Evolutionary conservation across 2,113 vertebrate species (phyloP).

Genomic region (Peromyscus polionotus): DNA sequence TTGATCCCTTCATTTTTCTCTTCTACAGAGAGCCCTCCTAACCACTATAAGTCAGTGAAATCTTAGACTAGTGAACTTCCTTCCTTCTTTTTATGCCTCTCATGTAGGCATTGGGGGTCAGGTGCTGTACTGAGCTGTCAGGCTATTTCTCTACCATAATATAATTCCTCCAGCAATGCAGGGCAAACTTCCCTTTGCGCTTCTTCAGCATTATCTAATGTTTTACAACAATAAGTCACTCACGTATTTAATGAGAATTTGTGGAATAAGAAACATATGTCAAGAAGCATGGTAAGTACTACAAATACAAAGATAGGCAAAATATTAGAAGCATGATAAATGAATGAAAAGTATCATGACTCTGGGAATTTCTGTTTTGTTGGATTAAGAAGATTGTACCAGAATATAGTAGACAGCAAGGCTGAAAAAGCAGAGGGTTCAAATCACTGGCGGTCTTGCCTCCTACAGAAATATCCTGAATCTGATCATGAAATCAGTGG

Average conservation of each 20-base stretch:
- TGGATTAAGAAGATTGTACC: not conserved
- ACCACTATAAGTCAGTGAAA: not conserved
- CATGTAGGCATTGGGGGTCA: not conserved
- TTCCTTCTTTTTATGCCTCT: not conserved
- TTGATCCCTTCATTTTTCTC: not conserved
- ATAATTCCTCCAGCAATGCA: not conserved
- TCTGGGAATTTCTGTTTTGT: not conserved
- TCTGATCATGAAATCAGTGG: not conserved
- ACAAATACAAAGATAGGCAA: not conserved
- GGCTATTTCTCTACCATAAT: not conserved
- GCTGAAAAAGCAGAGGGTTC: not conserved
- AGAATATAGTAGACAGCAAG: not conserved
- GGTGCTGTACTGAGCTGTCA: not conserved
- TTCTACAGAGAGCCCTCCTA: not conserved
- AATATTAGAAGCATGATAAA: not conserved
- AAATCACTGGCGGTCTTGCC: not conserved
- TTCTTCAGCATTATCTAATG: not conserved
- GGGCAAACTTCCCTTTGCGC: not conserved
- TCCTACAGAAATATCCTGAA: not conserved
- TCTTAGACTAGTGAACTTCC: not conserved
- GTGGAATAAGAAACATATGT: not conserved
- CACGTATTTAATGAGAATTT: slow-evolving; percentile 14
- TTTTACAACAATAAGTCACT: not conserved
- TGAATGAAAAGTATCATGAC: not conserved
- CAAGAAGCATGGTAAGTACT: not conserved